Conservation (phyloP, 2,888 invertebrate genomes). For the Drosophila peninsularis region DNA sequence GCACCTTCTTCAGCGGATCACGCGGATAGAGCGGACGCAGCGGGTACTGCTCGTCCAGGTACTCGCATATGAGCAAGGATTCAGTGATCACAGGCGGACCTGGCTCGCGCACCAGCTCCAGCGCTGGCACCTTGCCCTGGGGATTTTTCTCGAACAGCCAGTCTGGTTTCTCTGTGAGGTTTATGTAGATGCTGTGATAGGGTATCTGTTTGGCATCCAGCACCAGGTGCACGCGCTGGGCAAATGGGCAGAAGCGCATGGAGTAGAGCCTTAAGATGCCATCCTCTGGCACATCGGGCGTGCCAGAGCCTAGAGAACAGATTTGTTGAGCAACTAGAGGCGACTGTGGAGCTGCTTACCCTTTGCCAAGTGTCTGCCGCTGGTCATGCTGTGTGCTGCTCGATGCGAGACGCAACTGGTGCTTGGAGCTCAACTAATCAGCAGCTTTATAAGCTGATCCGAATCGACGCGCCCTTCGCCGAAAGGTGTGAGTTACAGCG, state of each 20-base stretch:
- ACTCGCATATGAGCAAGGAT: conserved; percentile 91
- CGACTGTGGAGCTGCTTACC: conserved; percentile 36
- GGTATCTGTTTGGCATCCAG: conserved; percentile 92
- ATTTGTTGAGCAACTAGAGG: not conserved
- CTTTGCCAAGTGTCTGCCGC: conserved; percentile 72
- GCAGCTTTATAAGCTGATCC: conserved; percentile 34
- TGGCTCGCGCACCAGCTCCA: conserved; percentile 88
- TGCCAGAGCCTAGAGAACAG: conserved; percentile 86
- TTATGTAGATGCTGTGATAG: conserved; percentile 91
- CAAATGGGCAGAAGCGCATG: conserved; percentile 94
- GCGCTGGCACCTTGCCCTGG: conserved; percentile 90
- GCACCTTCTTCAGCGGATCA: conserved; percentile 84
- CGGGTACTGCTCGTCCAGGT: conserved; percentile 92
- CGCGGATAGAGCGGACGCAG: conserved; percentile 88
- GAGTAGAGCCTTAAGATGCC: conserved; percentile 91
- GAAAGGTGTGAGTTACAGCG: conserved; percentile 38
- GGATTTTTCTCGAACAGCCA: conserved; percentile 90
- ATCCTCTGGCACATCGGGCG: conserved; percentile 87
- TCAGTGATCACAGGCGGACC: conserved; percentile 88
- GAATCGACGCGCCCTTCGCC: conserved; percentile 46
- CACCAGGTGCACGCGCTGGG: conserved; percentile 91
- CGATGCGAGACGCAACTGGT: conserved; percentile 35
- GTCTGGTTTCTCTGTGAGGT: conserved; percentile 91
- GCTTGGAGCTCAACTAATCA: conserved; percentile 2
- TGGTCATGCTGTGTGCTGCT: conserved; percentile 62